A percentile compares a stretch with the other conserved stretches of the same genome.
Evolutionary conservation across 2,888 invertebrate species (phyloP).

Genomic region (Meteorus cinctellus): DNA sequence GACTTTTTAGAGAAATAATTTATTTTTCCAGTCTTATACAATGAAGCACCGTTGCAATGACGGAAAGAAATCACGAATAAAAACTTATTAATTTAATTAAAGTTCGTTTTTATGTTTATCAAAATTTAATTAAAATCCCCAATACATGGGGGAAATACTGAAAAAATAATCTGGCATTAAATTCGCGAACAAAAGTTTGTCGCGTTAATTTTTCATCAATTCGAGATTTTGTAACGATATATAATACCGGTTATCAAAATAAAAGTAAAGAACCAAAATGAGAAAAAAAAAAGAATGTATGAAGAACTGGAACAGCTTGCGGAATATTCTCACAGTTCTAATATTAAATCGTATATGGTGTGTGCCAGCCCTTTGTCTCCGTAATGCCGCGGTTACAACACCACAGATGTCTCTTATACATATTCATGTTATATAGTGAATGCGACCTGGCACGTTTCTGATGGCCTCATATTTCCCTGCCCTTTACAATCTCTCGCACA

Average conservation of each 20-base stretch:
- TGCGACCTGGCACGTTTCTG: not conserved
- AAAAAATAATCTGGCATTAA: not conserved
- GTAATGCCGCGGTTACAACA: conserved; percentile 54
- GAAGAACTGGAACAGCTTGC: not conserved
- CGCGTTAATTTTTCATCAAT: not conserved
- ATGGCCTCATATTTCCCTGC: conserved; percentile 25
- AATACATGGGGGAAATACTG: not conserved
- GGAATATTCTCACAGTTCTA: conserved; percentile 38
- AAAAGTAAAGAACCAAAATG: not conserved
- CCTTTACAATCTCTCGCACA: conserved; percentile 10
- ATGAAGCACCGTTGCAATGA: not conserved
- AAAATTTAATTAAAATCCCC: not conserved
- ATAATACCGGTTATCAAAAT: too few relatives aligned
- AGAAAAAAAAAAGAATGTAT: conserved; percentile 1
- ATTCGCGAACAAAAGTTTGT: not conserved
- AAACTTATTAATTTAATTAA: not conserved
- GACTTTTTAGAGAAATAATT: not conserved
- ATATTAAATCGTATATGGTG: conserved; percentile 59
- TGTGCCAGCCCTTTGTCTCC: conserved; percentile 56
- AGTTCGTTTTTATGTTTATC: not conserved
- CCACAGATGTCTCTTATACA: conserved; percentile 66
- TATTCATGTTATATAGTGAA: conserved; percentile 59
- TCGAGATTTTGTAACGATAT: not conserved
- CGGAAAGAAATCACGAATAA: not conserved
- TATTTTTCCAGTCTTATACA: not conserved